Conservation (phyloP, 2,113 vertebrate genomes). For the Eira barbara region DNA sequence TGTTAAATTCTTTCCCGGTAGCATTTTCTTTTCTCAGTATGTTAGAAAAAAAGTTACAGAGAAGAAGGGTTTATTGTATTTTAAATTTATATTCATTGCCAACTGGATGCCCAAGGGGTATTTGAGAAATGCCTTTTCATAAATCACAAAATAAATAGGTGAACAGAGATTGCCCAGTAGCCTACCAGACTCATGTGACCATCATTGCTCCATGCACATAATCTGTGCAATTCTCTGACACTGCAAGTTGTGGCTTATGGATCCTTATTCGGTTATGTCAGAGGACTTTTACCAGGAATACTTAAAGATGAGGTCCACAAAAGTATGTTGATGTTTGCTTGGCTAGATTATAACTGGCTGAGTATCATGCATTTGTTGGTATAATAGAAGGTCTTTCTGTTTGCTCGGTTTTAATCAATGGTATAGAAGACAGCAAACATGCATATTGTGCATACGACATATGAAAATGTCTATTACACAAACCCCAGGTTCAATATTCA, state of each 20-base stretch:
- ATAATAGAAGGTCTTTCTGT: neutral
- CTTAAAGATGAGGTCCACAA: neutral
- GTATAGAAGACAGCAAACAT: neutral
- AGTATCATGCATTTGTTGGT: neutral
- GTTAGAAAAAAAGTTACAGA: conserved; percentile 12
- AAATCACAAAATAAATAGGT: conserved; percentile 22
- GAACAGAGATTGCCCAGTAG: neutral
- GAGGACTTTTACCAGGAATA: neutral
- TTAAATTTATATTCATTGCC: conserved; percentile 55
- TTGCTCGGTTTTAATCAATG: neutral
- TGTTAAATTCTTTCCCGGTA: conserved; percentile 50
- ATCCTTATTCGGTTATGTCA: neutral
- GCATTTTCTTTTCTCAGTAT: conserved; percentile 58
- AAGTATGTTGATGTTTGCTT: neutral
- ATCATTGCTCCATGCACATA: rapidly evolving
- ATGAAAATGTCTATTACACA: neutral
- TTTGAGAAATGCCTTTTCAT: conserved; percentile 32
- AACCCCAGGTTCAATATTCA: neutral
- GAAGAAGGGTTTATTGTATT: conserved; percentile 50
- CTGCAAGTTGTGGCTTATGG: rapidly evolving
- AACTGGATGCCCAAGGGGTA: conserved; percentile 23
- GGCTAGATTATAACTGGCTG: neutral
- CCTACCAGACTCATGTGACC: neutral
- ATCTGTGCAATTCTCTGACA: neutral
- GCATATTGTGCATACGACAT: rapidly evolving